Conservation (phyloP, 2,113 vertebrate species). For the Anseranas semipalmata region DNA sequence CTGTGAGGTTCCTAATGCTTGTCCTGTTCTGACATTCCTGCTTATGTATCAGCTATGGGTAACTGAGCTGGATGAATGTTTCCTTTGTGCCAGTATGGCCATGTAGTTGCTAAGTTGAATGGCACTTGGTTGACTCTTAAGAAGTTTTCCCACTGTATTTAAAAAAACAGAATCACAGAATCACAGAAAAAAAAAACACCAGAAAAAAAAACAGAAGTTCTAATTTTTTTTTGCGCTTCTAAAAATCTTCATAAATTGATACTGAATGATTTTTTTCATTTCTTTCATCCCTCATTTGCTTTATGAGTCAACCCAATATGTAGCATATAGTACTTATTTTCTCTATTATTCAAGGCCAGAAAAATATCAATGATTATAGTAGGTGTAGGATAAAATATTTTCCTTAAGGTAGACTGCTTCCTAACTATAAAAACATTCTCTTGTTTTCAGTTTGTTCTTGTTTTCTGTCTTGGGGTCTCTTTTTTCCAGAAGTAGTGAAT, state of each 20-base stretch:
- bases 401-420: neutral
- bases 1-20: neutral
- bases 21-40: neutral
- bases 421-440: neutral
- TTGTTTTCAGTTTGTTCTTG: neutral
- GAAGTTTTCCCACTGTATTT: neutral
- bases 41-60: neutral
- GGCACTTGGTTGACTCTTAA: neutral
- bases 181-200: too few species aligned
- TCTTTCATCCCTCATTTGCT: neutral
- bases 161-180: too few species aligned
- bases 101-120: neutral
- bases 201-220: too few species aligned
- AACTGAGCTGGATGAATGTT: neutral
- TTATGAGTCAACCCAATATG: neutral
- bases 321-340: neutral
- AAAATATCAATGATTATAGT: neutral
- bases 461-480: neutral
- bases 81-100: neutral
- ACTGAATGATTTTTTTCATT: rapidly evolving
- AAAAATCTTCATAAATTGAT: neutral
- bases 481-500: neutral
- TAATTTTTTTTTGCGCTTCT: neutral
- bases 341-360: neutral
- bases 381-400: neutral